Evolutionary conservation across 2,113 vertebrate genomes (phyloP).

Genomic region (Tyrannus savana): DNA sequence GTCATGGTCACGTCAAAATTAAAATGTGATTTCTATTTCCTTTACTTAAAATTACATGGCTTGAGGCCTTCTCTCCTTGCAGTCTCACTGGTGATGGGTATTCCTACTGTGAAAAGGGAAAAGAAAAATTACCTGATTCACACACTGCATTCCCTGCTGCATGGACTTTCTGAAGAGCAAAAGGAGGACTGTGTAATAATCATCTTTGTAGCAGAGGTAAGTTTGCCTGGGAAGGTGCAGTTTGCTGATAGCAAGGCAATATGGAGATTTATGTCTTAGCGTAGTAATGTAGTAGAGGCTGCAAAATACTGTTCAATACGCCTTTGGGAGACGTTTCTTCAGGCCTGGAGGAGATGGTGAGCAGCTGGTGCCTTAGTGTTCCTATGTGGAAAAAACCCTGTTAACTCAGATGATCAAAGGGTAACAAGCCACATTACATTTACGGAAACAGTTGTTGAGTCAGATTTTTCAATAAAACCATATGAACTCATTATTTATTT

Average conservation of each 20-base stretch:
- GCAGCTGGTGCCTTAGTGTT: not conserved
- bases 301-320: not conserved
- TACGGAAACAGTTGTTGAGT: not conserved
- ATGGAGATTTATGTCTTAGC: not conserved
- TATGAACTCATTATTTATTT: not conserved
- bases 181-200: slow-evolving; percentile 80
- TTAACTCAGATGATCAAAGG: not conserved
- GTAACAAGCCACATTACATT: not conserved
- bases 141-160: slow-evolving; percentile 82
- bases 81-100: slow-evolving; percentile 88
- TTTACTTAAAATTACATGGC: not conserved
- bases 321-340: not conserved
- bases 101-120: slow-evolving; percentile 84
- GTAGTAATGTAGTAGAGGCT: not conserved
- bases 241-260: not conserved
- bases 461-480: not conserved
- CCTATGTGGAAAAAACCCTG: accelerated
- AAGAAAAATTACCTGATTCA: slow-evolving; percentile 83
- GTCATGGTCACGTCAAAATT: not conserved
- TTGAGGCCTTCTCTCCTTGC: not conserved
- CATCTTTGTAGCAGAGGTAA: slow-evolving; percentile 88
- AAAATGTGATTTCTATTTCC: not conserved
- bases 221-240: not conserved
- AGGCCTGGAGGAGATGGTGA: not conserved
- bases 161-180: slow-evolving; percentile 72